A percentile compares a stretch with the other conserved stretches of the same genome.
phyloP scores from a whole-genome alignment of 2,113 vertebrate species.

The Cebidichthys violaceus region DNA sequence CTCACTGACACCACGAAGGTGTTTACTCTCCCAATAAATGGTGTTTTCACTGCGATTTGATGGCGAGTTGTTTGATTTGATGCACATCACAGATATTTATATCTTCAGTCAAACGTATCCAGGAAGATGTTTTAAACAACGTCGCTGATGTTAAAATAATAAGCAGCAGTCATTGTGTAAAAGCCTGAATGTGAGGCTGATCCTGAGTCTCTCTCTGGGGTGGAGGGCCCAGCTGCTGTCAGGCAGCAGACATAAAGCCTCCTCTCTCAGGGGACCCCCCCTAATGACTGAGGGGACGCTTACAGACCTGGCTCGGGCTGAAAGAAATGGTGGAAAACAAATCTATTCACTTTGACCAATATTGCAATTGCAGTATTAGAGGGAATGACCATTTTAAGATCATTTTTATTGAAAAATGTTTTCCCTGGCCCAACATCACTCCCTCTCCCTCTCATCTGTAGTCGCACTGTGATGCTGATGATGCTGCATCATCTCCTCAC shows the following conservation, averaged over 20 bases:
- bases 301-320: not conserved
- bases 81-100: not conserved
- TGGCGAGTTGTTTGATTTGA: not conserved
- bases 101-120: not conserved
- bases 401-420: not conserved
- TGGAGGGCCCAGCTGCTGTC: conserved; percentile 70
- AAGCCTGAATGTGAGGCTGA: not conserved
- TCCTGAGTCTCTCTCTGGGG: conserved; percentile 11
- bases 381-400: not conserved
- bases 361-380: not conserved
- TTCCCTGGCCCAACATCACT: not conserved
- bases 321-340: not conserved
- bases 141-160: not conserved
- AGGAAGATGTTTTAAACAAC: not conserved
- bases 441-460: conserved; percentile 15
- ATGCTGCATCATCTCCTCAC: conserved; percentile 26
- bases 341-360: not conserved
- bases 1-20: not conserved
- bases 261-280: conserved; percentile 63
- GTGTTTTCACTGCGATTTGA: not conserved
- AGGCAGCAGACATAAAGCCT: conserved; percentile 54
- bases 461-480: conserved; percentile 18
- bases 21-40: not conserved
- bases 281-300: conserved; percentile 66
- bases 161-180: not conserved